These are phyloP conservation scores for Sphyrna mokarran DNA, from an alignment of 2,113 vertebrate species.

Conservation along the genomic window DNA sequence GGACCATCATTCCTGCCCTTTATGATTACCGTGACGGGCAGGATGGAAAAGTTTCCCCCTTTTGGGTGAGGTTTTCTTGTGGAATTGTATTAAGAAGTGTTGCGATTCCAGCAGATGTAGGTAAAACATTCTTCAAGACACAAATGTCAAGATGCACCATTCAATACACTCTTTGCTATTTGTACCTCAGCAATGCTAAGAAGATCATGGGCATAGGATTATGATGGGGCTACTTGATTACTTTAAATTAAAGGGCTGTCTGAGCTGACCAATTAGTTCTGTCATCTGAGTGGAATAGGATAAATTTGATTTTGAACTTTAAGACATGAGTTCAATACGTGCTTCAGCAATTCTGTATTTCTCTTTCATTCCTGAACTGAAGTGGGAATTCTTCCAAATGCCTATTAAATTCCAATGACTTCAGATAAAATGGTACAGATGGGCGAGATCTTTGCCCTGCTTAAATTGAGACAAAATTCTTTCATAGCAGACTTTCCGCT, in stretches of 20 bases:
- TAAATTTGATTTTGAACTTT: background rate
- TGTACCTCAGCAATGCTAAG: background rate
- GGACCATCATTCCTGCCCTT: too few species aligned
- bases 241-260: background rate
- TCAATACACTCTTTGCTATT: background rate
- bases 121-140: background rate
- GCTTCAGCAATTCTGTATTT: background rate
- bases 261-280: background rate
- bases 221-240: background rate
- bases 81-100: background rate
- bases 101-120: background rate
- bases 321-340: background rate
- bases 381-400: background rate
- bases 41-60: too few species aligned
- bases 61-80: background rate
- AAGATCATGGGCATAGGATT: background rate
- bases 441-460: background rate
- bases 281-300: background rate
- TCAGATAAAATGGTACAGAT: background rate
- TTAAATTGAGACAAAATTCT: background rate
- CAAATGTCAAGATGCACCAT: background rate
- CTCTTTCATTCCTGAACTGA: background rate
- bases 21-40: too few species aligned
- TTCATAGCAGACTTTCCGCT: background rate
- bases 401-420: background rate